Base-by-base conservation (phyloP, 2,797 vertebrate species). In the Schizothorax lantsangensis region DNA sequence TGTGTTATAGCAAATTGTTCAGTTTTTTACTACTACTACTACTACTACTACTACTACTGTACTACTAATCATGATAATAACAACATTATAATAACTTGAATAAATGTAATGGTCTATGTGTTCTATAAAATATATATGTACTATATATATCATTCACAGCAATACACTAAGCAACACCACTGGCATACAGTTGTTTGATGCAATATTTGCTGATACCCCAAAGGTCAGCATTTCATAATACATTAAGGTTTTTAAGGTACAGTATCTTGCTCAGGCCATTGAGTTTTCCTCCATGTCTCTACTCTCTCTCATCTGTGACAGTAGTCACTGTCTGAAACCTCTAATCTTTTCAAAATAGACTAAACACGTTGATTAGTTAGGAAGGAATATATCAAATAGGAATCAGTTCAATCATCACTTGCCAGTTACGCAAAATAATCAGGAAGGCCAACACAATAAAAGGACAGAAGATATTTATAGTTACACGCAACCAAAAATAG, bases 311-410 rank as follows among this genome's bases (percentile, higher is more conserved):
- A 73, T 80, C 84, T n/a, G 77, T 40, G 11, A 36, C 81, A 33
- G 30, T 62, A 79, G 72, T 88, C 52, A 59, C 57, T 57, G 11
- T 47, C 62, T 79, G 66, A 43, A 49, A 57, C 36, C 59, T 71
- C 17, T 47, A 80, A 71, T 86, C 82, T 71, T 78, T 84, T 81
- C 78, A 40, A 74, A 59, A 15, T 19, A 95, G 95, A 95, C 95
- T 95, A 95, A 96, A 95, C 94, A 95, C 92, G 92, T 93, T 95
- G 95, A 96, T 95, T 95, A 94, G 93, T 94, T 94, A 93, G 94
- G 94, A 96, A 95, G 93, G 93, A 90, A 92, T 91, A 93, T 94
- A 95, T 95, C 94, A 95, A 95, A 91, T 92, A 92, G 86, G 92
- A 93, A 95, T 95, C 94, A 92, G 93, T 95, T 91, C 93, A 93